These are phyloP conservation scores for Argya squamiceps DNA, from an alignment of 2,797 vertebrate genomes.

Conservation along the genomic window DNA sequence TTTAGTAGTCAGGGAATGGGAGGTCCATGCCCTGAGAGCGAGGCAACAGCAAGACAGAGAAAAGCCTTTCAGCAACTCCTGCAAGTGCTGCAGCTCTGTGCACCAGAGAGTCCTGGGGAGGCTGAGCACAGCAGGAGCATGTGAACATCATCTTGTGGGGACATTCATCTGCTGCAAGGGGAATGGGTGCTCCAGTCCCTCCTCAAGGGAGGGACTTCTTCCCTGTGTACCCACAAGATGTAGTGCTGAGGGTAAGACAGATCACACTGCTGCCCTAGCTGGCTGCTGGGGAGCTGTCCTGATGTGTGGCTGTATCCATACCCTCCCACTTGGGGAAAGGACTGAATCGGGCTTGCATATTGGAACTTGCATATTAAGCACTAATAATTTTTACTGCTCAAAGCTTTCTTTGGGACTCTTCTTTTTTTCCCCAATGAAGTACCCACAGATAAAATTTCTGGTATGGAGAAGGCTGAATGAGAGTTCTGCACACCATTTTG, in stretches of 20 bases:
- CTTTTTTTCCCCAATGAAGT: neutral
- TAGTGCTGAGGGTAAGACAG: neutral
- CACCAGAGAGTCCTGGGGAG: no score
- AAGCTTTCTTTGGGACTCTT: neutral
- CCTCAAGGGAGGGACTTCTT: neutral
- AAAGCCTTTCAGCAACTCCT: neutral
- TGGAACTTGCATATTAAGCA: neutral
- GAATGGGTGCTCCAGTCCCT: neutral
- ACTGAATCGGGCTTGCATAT: neutral
- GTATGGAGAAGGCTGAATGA: neutral
- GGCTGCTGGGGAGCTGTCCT: neutral
- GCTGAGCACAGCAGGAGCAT: neutral
- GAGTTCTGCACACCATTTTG: neutral
- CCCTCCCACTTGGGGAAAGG: neutral
- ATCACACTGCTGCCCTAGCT: neutral
- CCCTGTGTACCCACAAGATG: no score
- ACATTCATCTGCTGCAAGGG: neutral
- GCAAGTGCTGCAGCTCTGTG: neutral
- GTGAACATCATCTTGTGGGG: neutral
- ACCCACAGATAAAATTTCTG: neutral
- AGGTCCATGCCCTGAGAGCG: neutral
- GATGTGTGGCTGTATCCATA: neutral
- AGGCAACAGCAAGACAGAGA: neutral
- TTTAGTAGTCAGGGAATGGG: neutral
- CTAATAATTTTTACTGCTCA: neutral